Percentiles rank a stretch among this genome's conserved stretches.
Conservation (phyloP, 2,888 invertebrate species). For the Aplocera efformata region DNA sequence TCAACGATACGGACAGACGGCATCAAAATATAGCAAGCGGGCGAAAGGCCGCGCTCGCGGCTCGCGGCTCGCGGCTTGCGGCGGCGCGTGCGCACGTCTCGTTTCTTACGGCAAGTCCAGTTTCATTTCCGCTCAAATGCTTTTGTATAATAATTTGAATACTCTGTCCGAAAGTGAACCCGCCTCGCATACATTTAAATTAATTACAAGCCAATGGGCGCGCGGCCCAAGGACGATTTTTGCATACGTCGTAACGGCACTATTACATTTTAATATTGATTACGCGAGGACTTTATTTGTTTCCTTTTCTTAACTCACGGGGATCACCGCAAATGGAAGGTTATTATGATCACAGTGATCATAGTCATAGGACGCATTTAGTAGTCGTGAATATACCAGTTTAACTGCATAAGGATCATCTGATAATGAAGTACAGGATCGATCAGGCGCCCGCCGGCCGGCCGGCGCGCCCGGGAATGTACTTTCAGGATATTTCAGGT, state of each 20-base stretch:
- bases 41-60: too few relatives aligned
- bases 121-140: conserved; percentile 55
- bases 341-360: too few relatives aligned
- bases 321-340: too few relatives aligned
- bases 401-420: too few relatives aligned
- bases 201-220: conserved; percentile 60
- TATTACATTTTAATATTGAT: conserved; percentile 38
- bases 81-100: conserved; percentile 21
- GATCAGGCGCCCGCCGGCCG: too few relatives aligned
- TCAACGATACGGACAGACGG: too few relatives aligned
- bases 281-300: conserved; percentile 31
- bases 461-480: too few relatives aligned
- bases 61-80: conserved; percentile 2
- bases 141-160: conserved; percentile 60
- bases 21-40: too few relatives aligned
- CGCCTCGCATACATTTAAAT: conserved; percentile 68
- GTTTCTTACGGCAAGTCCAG: conserved; percentile 35
- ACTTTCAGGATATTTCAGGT: too few relatives aligned
- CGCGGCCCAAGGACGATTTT: conserved; percentile 70
- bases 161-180: conserved; percentile 59
- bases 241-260: conserved; percentile 64
- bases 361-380: too few relatives aligned
- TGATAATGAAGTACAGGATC: too few relatives aligned
- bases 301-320: conserved; percentile 25
- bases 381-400: too few relatives aligned